Evolutionary conservation across 1,140 invertebrate species (phyloP), one percentile per base, ranked within the genome.

Genomic region (Sarcophaga peregrina): DNA sequence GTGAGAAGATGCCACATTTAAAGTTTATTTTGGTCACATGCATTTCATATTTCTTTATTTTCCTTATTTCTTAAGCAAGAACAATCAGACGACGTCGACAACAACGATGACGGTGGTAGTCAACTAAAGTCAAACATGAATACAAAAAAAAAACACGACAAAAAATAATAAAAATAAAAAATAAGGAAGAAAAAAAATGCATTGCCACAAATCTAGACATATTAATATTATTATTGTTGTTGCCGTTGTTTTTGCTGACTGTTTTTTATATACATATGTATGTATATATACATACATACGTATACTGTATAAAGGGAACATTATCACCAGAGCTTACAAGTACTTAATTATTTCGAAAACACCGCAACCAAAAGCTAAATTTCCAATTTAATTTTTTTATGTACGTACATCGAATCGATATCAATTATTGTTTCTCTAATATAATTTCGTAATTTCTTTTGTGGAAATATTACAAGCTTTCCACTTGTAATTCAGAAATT

Each of bases 21-120:
- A 78, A 78, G 75, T 78, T 78, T 78, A 78, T 78, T 78, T 78
- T 78, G 75, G 75, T 78, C 75, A 78, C 75, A 78, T 76, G 46
- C 75, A 52, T 78, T 52, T 17, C 75, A 78, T 78, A 78, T 68
- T 68, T 68, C 4, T 68, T 68, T 68, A 8, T 68, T 17, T 68
- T 68, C n/a, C 62, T 20, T 9, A 68, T 17, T 68, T 68, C n/a
- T 20, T 20, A n/a, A 68, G 20, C 62, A 68, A 68, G n/a, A 68
- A 68, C n/a, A 68, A 68, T 20, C 62, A 68, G n/a, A 68, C 62
- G 15, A 58, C 54, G 54, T n/a, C n/a, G 54, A 58, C 54, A 9
- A 68, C 62, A n/a, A 58, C 54, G 54, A 58, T 58, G 54, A 58
- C 54, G 54, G 54, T n/a, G 54, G 54, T 58, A 68, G 62, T 68